phyloP scores from a whole-genome alignment of 2,797 vertebrate genomes.

The Hylomyscus alleni region DNA sequence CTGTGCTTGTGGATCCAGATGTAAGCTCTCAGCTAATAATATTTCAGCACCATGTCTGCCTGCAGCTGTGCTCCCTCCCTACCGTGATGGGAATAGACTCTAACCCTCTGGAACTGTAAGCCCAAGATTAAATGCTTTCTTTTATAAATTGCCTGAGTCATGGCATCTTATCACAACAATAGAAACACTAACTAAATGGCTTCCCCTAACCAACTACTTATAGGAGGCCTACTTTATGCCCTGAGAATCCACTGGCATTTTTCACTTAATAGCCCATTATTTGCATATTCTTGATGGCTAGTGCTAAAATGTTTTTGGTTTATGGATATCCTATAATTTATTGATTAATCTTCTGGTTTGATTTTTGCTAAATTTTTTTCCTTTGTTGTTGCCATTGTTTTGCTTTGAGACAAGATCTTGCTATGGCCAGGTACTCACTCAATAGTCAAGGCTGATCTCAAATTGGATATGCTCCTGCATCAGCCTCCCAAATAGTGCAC shows the following conservation, averaged over 20 bases:
- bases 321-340: constrained; percentile 33
- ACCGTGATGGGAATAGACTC: neutral
- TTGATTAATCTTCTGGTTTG: neutral
- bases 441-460: neutral
- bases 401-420: neutral
- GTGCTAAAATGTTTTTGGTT: constrained; percentile 57
- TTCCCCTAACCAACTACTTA: neutral
- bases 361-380: neutral
- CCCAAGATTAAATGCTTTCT: neutral
- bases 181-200: neutral
- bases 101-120: neutral
- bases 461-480: neutral
- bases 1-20: no score
- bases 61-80: neutral
- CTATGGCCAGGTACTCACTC: neutral
- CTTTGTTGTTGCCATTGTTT: neutral
- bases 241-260: neutral
- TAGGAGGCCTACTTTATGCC: neutral
- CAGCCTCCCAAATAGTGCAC: neutral
- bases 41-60: neutral
- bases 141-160: neutral
- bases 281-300: constrained; percentile 7
- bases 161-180: neutral
- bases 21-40: neutral
- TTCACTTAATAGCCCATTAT: neutral